Conservation (phyloP, 2,888 invertebrate species). For the Drosophila pseudotalamancana region DNA sequence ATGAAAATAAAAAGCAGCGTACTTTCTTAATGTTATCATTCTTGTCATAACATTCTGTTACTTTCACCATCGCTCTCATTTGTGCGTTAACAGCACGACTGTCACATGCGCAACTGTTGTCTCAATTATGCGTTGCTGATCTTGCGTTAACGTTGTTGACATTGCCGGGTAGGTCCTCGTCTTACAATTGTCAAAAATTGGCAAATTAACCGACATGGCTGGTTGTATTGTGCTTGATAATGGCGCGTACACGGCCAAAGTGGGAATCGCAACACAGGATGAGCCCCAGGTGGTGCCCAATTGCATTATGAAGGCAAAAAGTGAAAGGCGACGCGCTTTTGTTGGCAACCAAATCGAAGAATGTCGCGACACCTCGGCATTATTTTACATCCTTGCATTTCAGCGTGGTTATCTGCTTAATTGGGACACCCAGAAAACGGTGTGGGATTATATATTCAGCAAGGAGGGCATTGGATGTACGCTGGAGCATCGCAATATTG, state of each 20-base stretch:
- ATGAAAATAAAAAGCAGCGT: too few relatives aligned
- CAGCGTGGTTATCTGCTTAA: constrained; percentile 98
- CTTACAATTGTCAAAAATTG: neutral
- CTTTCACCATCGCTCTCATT: neutral
- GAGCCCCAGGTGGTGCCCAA: constrained; percentile 94
- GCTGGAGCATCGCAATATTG: constrained; percentile 90
- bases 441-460: constrained; percentile 98
- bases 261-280: constrained; percentile 89
- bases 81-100: constrained; percentile 11
- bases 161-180: neutral
- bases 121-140: neutral
- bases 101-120: neutral
- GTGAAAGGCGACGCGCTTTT: constrained; percentile 96
- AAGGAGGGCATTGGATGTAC: constrained; percentile 92
- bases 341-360: constrained; percentile 98
- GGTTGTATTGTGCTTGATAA: constrained; percentile 91
- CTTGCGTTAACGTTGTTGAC: constrained; percentile 20
- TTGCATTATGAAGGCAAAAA: constrained; percentile 99
- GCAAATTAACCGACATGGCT: constrained; percentile 26
- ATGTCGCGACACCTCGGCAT: constrained; percentile 96
- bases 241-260: constrained; percentile 94
- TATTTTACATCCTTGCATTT: constrained; percentile 96
- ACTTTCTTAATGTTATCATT: neutral
- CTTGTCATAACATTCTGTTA: neutral
- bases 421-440: constrained; percentile 95